Conservation (phyloP, 2,888 invertebrate genomes). For the Prosapia bicincta region DNA sequence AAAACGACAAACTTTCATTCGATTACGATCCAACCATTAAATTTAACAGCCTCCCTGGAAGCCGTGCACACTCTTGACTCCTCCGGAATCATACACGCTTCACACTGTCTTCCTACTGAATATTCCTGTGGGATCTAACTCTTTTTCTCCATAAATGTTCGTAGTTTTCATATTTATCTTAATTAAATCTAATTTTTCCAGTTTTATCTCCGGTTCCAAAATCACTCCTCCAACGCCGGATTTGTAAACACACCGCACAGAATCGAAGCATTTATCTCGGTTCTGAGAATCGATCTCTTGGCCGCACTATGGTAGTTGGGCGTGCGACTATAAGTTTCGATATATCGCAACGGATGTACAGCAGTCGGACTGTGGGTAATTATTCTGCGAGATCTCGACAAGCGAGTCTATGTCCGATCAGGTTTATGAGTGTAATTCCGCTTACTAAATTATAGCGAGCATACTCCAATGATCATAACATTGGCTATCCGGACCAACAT, state of each 20-base stretch:
- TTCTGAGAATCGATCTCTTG: neutral
- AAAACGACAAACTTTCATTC: too few relatives aligned
- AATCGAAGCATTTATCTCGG: neutral
- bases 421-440: neutral
- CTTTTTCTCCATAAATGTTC: too few relatives aligned
- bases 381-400: neutral
- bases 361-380: neutral
- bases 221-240: too few relatives aligned
- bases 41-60: too few relatives aligned
- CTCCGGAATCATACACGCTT: too few relatives aligned
- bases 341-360: neutral
- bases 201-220: too few relatives aligned
- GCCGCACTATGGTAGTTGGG: neutral
- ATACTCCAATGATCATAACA: constrained; percentile 12
- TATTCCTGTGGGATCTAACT: too few relatives aligned
- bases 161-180: too few relatives aligned
- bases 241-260: neutral
- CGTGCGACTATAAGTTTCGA: neutral
- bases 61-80: too few relatives aligned
- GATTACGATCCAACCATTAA: too few relatives aligned
- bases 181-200: too few relatives aligned
- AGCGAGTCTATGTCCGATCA: neutral
- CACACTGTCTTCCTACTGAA: too few relatives aligned
- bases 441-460: constrained; percentile 20
- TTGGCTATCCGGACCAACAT: neutral